phyloP scores from a whole-genome alignment of 2,113 vertebrate species.

The Thalassoma bifasciatum region DNA sequence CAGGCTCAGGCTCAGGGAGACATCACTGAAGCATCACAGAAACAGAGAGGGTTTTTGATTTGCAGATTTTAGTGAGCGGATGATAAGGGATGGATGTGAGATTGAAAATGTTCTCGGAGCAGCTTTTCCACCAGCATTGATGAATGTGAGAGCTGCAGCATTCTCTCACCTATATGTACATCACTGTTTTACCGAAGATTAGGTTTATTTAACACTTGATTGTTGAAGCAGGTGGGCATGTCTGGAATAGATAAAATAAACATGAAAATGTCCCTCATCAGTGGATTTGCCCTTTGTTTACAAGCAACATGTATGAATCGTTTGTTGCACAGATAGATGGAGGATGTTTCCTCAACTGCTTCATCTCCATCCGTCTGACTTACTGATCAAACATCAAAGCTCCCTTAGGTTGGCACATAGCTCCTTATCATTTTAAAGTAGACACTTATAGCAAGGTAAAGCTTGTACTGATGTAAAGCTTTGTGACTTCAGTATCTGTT shows the following conservation, averaged over 20 bases:
- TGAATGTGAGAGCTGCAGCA: neutral
- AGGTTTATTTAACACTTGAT: neutral
- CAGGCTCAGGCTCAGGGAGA: neutral
- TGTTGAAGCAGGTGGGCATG: neutral
- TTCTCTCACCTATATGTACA: neutral
- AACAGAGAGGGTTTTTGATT: neutral
- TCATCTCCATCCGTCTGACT: too few relatives aligned
- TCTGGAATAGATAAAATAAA: too few relatives aligned
- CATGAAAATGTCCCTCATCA: neutral
- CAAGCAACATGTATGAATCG: neutral
- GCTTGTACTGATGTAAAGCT: too few relatives aligned
- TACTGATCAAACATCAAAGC: too few relatives aligned
- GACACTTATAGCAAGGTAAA: too few relatives aligned
- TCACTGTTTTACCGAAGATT: slow-evolving; percentile 4
- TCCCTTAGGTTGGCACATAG: too few relatives aligned
- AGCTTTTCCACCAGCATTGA: neutral
- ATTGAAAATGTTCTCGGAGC: neutral
- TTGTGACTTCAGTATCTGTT: too few relatives aligned
- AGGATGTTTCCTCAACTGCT: neutral
- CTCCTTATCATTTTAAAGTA: too few relatives aligned
- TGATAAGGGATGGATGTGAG: neutral
- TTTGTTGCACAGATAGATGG: neutral
- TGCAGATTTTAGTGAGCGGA: neutral
- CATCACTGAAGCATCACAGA: neutral
- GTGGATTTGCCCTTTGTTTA: too few relatives aligned